Conservation (phyloP, 64 coral and sea anemone species). For the Pachyseris speciosa region DNA sequence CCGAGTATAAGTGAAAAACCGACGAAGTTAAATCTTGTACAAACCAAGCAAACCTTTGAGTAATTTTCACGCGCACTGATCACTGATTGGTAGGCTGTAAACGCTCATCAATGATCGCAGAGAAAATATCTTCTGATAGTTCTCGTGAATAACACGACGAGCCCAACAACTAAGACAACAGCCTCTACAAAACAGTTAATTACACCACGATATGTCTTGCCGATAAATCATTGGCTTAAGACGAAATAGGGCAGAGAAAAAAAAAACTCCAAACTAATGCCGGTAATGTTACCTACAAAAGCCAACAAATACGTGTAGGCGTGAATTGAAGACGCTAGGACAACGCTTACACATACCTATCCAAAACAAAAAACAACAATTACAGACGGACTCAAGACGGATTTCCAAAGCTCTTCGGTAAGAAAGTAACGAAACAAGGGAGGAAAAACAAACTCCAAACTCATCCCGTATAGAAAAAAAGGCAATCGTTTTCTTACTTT, state of each 20-base stretch:
- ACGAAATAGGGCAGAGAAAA: slow-evolving; percentile 88
- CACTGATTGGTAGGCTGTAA: not conserved
- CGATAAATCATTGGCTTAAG: slow-evolving; percentile 89
- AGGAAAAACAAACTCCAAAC: too few species aligned
- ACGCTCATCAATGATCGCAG: slow-evolving; percentile 37
- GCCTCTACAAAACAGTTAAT: slow-evolving; percentile 60
- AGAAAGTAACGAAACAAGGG: too few species aligned
- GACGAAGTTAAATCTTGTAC: too few species aligned
- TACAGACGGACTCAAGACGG: slow-evolving; percentile 25
- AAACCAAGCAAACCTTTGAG: too few species aligned
- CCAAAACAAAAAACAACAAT: slow-evolving; percentile 43
- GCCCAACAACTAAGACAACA: slow-evolving; percentile 64
- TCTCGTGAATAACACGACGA: slow-evolving; percentile 69
- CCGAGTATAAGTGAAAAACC: too few species aligned
- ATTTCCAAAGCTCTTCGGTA: slow-evolving; percentile 50
- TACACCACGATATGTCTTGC: slow-evolving; percentile 61
- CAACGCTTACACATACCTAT: slow-evolving; percentile 60
- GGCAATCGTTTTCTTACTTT: too few species aligned
- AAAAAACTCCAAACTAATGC: slow-evolving; percentile 92
- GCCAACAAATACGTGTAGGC: slow-evolving; percentile 77
- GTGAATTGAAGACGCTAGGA: slow-evolving; percentile 70
- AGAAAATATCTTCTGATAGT: slow-evolving; percentile 66
- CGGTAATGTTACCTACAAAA: slow-evolving; percentile 78
- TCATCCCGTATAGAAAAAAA: too few species aligned
- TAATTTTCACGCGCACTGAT: not conserved